Base-by-base conservation (phyloP, 37 sponge, comb jelly and placozoan genomes). In the Axinella damicornis region DNA sequence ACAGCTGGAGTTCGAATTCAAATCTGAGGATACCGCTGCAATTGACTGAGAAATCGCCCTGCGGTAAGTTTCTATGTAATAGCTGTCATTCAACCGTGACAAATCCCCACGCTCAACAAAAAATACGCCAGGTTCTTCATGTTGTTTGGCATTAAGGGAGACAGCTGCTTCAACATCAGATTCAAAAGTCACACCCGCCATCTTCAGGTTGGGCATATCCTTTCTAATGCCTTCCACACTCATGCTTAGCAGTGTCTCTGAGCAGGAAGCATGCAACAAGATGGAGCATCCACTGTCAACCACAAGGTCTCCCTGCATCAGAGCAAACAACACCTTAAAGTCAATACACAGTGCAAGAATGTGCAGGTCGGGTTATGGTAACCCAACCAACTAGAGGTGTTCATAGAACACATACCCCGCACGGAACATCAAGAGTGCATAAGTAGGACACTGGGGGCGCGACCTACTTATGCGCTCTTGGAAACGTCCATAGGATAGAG, bases 31-130 rank as follows among this genome's bases (percentile, higher is more conserved):
- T 46, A 46, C 46, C 4, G 46, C 46, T 46, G 46, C 46, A 46
- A 46, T 46, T 14, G 82, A 71, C 9, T 57, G 35, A 27, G 37
- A 40, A 15, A 85, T 65, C 15, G 85, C 76, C 38, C 56, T 22
- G 40, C 36, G n/a, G 63, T 83, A 89, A 34, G 41, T 20, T 16
- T 36, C 55, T 18, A 74, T 65, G 60, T 79, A 90, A 25, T 16
- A 55, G 31, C 9, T 57, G 60, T 90, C 90, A 79, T 90, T 90
- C 28, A 84, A 33, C 18, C 86, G 57, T 21, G 27, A 71, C 34
- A 90, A 39, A 19, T 83, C 85, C 46, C 74, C 52, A 46, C 85
- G 84, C 46, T 84, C 90, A 2, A 90, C 69, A 41, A 60, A 90
- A 62, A 57, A 73, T 0, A 39, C 24, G 21, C 46, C 20, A 5